phyloP scores from a whole-genome alignment of 2,888 invertebrate genomes.

The Phortica okadai region DNA sequence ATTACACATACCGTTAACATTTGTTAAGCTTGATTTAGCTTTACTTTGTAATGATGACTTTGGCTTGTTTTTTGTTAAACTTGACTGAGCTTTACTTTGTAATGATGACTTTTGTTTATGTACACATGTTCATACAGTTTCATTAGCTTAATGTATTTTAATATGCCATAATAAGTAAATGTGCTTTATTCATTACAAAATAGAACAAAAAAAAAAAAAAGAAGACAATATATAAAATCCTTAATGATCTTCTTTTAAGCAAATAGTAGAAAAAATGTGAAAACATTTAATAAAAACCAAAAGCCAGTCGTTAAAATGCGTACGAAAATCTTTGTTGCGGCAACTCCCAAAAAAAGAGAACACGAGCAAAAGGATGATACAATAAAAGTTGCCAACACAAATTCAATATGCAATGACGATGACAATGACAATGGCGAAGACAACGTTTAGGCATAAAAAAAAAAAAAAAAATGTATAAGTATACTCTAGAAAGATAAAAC shows the following conservation, averaged over 20 bases:
- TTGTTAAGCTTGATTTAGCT: neutral
- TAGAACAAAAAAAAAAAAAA: conserved; percentile 35
- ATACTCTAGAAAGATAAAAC: conserved; percentile 42
- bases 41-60: neutral
- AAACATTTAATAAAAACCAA: conserved; percentile 27
- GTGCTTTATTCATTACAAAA: conserved; percentile 8
- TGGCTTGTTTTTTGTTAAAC: too few relatives aligned
- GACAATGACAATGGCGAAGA: conserved; percentile 48
- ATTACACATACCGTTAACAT: too few relatives aligned
- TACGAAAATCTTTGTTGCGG: conserved; percentile 48
- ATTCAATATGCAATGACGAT: conserved; percentile 37
- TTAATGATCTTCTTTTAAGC: conserved; percentile 43
- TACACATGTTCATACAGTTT: conserved; percentile 40
- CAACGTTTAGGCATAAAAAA: conserved; percentile 49
- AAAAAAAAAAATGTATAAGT: conserved; percentile 55
- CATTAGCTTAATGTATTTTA: conserved; percentile 60
- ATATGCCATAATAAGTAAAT: conserved; percentile 53
- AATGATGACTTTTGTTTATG: too few relatives aligned
- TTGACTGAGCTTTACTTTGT: too few relatives aligned
- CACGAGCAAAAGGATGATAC: conserved; percentile 13
- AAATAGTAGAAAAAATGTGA: conserved; percentile 35
- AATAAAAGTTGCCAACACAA: conserved; percentile 25
- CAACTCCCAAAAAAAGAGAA: conserved; percentile 57
- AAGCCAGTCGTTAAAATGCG: conserved; percentile 53
- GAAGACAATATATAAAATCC: conserved; percentile 46